Percentiles rank a stretch among this genome's conserved stretches.
phyloP scores from a whole-genome alignment of 2,888 invertebrate genomes.

The Eupithecia subumbrata region DNA sequence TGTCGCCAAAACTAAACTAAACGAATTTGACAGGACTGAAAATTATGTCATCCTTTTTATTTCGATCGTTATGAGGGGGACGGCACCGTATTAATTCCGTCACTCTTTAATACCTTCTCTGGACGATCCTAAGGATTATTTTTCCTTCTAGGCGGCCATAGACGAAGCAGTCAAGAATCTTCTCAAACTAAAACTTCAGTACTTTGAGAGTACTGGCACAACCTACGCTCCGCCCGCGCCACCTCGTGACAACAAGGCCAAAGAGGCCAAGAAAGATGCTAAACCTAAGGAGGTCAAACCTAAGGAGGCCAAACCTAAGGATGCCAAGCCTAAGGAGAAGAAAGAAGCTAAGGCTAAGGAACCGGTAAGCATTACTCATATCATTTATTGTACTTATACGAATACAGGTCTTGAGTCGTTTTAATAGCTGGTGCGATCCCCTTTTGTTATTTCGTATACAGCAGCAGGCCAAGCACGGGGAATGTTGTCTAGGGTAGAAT shows the following conservation, averaged over 20 bases:
- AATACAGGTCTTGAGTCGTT: too few relatives aligned
- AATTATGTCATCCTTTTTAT: too few relatives aligned
- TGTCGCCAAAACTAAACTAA: too few relatives aligned
- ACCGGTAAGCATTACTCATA: constrained; percentile 50
- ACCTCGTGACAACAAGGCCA: constrained; percentile 59
- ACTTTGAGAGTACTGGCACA: constrained; percentile 83
- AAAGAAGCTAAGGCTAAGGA: constrained; percentile 51
- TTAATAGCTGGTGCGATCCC: too few relatives aligned
- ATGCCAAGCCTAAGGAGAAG: constrained; percentile 27
- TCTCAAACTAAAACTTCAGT: constrained; percentile 85
- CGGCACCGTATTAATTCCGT: background rate
- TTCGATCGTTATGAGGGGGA: constrained; percentile 72
- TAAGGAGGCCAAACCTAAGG: constrained; percentile 40
- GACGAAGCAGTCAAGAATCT: constrained; percentile 85
- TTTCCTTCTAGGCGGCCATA: constrained; percentile 62
- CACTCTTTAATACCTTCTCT: background rate
- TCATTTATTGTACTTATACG: too few relatives aligned
- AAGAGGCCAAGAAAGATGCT: constrained; percentile 54
- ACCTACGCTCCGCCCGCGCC: constrained; percentile 70
- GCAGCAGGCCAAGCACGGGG: too few relatives aligned
- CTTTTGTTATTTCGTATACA: too few relatives aligned
- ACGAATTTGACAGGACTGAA: too few relatives aligned
- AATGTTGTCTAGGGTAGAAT: too few relatives aligned
- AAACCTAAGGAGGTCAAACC: constrained; percentile 38
- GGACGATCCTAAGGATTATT: background rate